phyloP scores from a whole-genome alignment of 2,113 vertebrate genomes.

The Vanacampus margaritifer region DNA sequence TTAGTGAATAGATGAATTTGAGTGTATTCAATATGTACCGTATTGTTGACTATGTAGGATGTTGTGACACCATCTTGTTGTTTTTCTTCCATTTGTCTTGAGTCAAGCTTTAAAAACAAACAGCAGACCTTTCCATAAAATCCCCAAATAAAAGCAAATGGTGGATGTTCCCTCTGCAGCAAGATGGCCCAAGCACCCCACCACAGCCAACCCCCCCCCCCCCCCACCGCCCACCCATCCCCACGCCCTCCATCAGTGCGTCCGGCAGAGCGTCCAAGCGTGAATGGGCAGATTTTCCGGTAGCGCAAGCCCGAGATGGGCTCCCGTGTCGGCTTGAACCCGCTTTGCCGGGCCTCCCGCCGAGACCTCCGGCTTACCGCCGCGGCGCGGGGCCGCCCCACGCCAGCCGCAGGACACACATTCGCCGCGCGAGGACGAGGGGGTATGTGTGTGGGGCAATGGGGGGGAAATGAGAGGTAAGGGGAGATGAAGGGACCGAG shows the following conservation, averaged over 20 bases:
- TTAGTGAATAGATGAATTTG: too few relatives aligned
- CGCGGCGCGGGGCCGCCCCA: constrained; percentile 69
- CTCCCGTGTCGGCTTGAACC: constrained; percentile 77
- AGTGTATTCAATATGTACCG: not conserved
- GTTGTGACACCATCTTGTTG: not conserved
- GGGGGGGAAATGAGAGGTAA: constrained; percentile 4
- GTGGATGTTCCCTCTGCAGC: constrained; percentile 35
- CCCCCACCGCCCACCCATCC: constrained; percentile 48
- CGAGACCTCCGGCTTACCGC: constrained; percentile 73
- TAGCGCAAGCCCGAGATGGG: constrained; percentile 88
- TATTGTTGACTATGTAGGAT: not conserved
- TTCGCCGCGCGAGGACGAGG: constrained; percentile 36
- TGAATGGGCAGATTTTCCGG: constrained; percentile 93
- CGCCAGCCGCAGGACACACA: constrained; percentile 66
- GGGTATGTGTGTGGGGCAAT: constrained; percentile 12
- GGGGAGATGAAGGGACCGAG: constrained; percentile 25
- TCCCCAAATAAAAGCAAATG: constrained; percentile 50
- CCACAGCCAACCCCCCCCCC: not conserved
- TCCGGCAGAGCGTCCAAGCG: constrained; percentile 76
- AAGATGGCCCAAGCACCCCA: not conserved
- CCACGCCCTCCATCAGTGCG: constrained; percentile 63
- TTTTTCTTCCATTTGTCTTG: not conserved
- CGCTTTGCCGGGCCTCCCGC: constrained; percentile 77
- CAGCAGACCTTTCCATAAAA: not conserved
- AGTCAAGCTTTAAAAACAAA: not conserved